phyloP scores from a whole-genome alignment of 2,797 vertebrate genomes.

The Hemibagrus guttatus region DNA sequence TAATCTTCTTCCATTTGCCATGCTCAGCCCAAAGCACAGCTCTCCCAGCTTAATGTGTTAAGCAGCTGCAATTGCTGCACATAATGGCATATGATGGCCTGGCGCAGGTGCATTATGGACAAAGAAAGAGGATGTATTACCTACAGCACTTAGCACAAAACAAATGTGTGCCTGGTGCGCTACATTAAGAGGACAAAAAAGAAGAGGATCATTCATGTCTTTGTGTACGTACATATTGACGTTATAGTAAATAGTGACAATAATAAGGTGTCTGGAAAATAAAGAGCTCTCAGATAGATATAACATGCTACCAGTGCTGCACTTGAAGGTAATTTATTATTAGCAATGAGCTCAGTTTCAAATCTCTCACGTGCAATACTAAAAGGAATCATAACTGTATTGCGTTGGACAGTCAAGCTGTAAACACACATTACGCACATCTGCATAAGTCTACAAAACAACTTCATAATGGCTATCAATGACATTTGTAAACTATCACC shows the following conservation, averaged over 20 bases:
- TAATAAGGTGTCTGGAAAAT: conserved; percentile 11
- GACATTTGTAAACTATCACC: conserved; percentile 7
- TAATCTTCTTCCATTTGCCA: conserved; percentile 74
- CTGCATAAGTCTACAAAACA: background rate
- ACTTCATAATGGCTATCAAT: background rate
- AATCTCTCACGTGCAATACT: conserved; percentile 19
- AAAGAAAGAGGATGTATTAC: conserved; percentile 43
- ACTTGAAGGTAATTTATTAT: conserved; percentile 33
- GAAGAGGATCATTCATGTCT: background rate
- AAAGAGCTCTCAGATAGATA: conserved; percentile 21
- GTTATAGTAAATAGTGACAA: background rate
- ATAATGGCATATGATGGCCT: conserved; percentile 56
- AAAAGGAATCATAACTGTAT: conserved; percentile 6
- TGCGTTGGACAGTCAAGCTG: background rate
- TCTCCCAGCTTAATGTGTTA: conserved; percentile 50
- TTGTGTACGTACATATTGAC: conserved; percentile 15
- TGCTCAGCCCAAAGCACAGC: conserved; percentile 40
- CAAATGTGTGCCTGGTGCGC: background rate
- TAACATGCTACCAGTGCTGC: background rate
- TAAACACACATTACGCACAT: background rate
- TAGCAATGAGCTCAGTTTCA: conserved; percentile 32
- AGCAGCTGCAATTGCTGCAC: conserved; percentile 51
- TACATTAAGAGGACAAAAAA: conserved; percentile 12
- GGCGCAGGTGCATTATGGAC: conserved; percentile 35
- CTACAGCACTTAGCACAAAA: conserved; percentile 32